A percentile compares a stretch with the other conserved stretches of the same genome.
These are phyloP conservation scores for Dugesia japonica DNA, from an alignment of 2,888 invertebrate species.

Conservation along the genomic window DNA sequence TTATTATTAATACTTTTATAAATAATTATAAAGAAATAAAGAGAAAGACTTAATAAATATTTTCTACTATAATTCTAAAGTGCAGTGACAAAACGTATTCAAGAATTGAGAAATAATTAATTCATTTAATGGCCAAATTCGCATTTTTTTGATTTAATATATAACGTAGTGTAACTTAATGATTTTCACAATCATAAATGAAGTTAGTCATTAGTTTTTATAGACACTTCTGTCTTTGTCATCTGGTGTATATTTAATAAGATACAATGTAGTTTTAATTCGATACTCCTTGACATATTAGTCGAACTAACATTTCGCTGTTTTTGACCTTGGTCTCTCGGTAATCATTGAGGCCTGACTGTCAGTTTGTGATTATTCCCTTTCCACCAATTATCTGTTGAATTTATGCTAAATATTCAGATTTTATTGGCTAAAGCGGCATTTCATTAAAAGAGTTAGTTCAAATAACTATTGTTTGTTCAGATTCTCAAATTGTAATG, in stretches of 20 bases:
- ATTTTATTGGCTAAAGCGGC: slow-evolving; percentile 14
- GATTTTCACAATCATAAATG: no score
- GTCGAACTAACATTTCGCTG: background rate
- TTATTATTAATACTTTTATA: no score
- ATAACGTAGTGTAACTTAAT: no score
- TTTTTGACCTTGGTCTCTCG: background rate
- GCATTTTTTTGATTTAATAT: no score
- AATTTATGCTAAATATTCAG: background rate
- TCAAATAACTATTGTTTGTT: background rate
- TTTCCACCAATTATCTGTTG: background rate
- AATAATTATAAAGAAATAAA: no score
- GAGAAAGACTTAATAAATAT: no score
- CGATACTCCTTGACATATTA: background rate
- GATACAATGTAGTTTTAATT: background rate
- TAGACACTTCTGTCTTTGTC: no score
- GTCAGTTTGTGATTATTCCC: background rate
- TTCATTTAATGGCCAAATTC: no score
- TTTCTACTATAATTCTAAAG: no score
- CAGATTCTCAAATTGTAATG: background rate
- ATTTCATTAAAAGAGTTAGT: background rate
- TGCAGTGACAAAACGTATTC: no score
- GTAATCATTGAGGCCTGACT: background rate
- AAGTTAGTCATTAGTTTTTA: no score
- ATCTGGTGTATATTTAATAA: background rate
- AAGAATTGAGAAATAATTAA: no score